Conservation (phyloP, 1,140 invertebrate genomes). For the Cydia pomonella region DNA sequence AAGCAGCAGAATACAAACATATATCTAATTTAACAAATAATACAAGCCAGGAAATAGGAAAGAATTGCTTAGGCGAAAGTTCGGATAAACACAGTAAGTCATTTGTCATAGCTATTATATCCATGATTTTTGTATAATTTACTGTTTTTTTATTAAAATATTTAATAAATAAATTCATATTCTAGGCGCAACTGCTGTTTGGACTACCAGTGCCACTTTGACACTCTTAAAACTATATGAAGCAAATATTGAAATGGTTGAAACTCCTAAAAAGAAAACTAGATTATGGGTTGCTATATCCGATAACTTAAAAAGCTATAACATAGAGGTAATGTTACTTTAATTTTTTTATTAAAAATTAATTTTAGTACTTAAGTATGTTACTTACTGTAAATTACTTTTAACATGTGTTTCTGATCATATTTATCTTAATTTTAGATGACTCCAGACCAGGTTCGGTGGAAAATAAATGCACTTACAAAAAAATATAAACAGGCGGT, state of each 20-base stretch:
- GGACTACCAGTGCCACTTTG: constrained; percentile 48
- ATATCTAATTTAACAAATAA: constrained; percentile 5
- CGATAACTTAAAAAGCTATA: constrained; percentile 50
- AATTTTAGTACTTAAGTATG: not conserved
- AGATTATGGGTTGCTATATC: constrained; percentile 56
- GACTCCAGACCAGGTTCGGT: constrained; percentile 52
- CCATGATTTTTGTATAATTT: not conserved
- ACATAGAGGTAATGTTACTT: constrained; percentile 46
- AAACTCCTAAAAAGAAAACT: constrained; percentile 58
- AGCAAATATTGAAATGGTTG: constrained; percentile 50
- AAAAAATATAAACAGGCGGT: constrained; percentile 55
- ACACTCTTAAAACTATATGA: constrained; percentile 55
- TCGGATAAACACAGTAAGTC: constrained; percentile 44
- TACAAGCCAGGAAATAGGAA: constrained; percentile 20
- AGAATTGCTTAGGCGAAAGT: constrained; percentile 35
- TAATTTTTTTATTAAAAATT: not conserved
- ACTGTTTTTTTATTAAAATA: too few relatives aligned
- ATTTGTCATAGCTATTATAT: not conserved
- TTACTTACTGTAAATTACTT: too few relatives aligned
- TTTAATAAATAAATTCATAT: not conserved
- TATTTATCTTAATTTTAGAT: constrained; percentile 41
- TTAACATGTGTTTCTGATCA: not conserved
- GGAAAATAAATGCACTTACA: constrained; percentile 56
- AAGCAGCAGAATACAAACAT: constrained; percentile 23
- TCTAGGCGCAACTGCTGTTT: constrained; percentile 48